Base-by-base conservation (phyloP, 2,888 invertebrate genomes). In the Scaptomyza parva region DNA sequence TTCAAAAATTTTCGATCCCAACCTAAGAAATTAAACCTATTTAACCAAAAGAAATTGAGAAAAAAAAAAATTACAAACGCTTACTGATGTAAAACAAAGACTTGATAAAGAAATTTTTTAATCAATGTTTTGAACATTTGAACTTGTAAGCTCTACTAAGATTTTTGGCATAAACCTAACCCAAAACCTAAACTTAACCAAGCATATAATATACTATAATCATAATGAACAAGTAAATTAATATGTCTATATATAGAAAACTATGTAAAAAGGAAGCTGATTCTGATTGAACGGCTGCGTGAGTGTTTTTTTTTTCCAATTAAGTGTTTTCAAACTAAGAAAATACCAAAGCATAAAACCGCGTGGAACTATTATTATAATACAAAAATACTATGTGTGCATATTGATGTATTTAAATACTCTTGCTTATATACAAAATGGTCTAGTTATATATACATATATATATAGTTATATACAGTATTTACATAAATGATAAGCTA, bases 11-110 rank as follows among this genome's bases (percentile, higher is more conserved):
- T n/a, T n/a, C n/a, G 8, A 26, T 8, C 26, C 8, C 26, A 26
- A 28, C 28, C 28, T 28, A 9, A 9, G 9, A 28, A 28, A 28
- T 28, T 0, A 8, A 26, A 26, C 2, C 6, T 26, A 26, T 26
- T 5, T 22, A 50, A 58, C 12, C 26, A 1, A 26, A n/a, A 9
- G n/a, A 48, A 14, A 37, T 8, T 28, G 9, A 18, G n/a, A 47
- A 60, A 39, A 50, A 63, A 68, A 58, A 52, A 48, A 61, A 74
- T 76, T 62, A 72, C 66, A 87, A 84, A 83, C 88, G 90, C 89
- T 89, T 89, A 89, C 87, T 85, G 85, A 88, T 84, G 90, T 79
- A 89, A 88, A 89, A 90, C 87, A 90, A 89, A 89, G 89, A 89
- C 89, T 89, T 81, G 80, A 88, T 74, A 73, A 68, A 70, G 64